phyloP scores from a whole-genome alignment of 2,888 invertebrate genomes.

The Epistrophella euchroma region DNA sequence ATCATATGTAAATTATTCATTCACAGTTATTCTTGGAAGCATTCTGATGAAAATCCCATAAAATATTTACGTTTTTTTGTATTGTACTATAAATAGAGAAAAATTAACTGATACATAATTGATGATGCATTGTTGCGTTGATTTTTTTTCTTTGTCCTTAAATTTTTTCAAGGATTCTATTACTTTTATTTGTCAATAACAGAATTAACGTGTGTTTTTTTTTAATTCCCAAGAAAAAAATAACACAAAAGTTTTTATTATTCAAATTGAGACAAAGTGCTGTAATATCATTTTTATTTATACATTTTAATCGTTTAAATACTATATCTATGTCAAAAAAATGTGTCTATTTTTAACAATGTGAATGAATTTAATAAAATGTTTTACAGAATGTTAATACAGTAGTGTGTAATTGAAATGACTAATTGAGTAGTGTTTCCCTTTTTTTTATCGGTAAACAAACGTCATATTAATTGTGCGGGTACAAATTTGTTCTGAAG shows the following conservation, averaged over 20 bases:
- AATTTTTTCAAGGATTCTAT: too few relatives aligned
- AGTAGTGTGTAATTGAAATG: too few relatives aligned
- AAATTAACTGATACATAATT: background rate
- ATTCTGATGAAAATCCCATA: slow-evolving; percentile 8
- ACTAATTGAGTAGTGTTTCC: too few relatives aligned
- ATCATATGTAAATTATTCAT: slow-evolving; percentile 14
- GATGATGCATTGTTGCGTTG: background rate
- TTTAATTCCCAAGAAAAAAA: background rate
- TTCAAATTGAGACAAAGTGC: background rate
- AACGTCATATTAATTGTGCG: too few relatives aligned
- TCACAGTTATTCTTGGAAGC: slow-evolving; percentile 4
- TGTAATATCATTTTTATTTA: background rate
- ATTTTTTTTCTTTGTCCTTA: background rate
- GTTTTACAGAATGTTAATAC: too few relatives aligned
- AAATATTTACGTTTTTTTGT: background rate
- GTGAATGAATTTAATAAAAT: too few relatives aligned
- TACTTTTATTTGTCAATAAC: background rate
- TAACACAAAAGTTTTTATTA: background rate
- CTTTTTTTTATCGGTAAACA: too few relatives aligned
- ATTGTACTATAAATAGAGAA: background rate
- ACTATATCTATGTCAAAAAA: too few relatives aligned
- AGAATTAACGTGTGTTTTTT: background rate
- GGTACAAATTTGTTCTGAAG: too few relatives aligned
- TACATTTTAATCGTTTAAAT: too few relatives aligned
- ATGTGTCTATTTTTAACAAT: too few relatives aligned